Evolutionary conservation across 2,888 invertebrate species (phyloP).

Genomic region (Galerucella calmariensis): DNA sequence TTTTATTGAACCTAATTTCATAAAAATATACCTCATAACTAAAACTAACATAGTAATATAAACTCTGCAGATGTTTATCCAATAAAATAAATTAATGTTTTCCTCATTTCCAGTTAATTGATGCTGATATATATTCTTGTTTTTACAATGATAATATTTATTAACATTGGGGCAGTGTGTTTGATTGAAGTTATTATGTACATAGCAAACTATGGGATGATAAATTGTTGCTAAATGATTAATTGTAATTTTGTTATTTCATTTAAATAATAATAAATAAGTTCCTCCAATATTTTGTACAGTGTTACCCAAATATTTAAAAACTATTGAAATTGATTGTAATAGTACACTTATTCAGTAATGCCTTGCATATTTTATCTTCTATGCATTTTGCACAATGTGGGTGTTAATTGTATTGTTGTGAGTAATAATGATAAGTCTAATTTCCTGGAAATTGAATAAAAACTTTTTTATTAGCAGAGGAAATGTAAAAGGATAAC

Average conservation of each 20-base stretch:
- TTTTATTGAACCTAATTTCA: not conserved
- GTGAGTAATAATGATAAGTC: too few relatives aligned
- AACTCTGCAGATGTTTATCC: constrained; percentile 13
- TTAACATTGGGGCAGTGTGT: not conserved
- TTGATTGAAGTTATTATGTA: constrained; percentile 3
- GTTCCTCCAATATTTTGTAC: too few relatives aligned
- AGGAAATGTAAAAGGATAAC: too few relatives aligned
- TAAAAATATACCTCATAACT: not conserved
- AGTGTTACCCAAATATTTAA: too few relatives aligned
- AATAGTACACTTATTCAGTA: too few relatives aligned
- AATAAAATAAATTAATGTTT: constrained; percentile 23
- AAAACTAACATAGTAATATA: constrained; percentile 8
- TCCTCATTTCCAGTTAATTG: constrained; percentile 22
- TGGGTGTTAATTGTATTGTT: too few relatives aligned
- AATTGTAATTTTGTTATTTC: not conserved
- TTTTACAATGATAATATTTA: constrained; percentile 24
- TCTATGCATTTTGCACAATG: too few relatives aligned
- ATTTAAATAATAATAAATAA: not conserved
- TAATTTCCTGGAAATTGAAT: too few relatives aligned
- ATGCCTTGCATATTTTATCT: too few relatives aligned
- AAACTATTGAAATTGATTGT: too few relatives aligned
- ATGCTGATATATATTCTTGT: constrained; percentile 25
- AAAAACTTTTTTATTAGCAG: too few relatives aligned
- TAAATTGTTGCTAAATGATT: not conserved
- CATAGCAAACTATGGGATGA: not conserved